These are phyloP conservation scores for Tragopan temminckii DNA, from an alignment of 2,797 vertebrate species.

Conservation along the genomic window DNA sequence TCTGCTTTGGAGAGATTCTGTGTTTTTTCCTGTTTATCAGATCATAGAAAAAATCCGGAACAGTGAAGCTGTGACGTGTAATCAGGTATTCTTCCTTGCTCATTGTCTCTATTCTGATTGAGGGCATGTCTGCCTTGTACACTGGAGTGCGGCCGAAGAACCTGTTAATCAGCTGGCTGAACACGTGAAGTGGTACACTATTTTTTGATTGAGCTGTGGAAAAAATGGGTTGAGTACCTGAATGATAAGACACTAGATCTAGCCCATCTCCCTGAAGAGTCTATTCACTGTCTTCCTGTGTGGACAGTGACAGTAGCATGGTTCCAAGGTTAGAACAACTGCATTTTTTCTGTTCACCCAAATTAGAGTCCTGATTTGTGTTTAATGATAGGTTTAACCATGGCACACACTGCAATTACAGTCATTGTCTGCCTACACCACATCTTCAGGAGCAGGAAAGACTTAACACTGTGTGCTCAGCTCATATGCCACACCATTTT, in stretches of 20 bases:
- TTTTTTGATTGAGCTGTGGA: not conserved
- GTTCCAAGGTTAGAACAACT: not conserved
- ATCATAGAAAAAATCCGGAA: not conserved
- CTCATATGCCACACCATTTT: not conserved
- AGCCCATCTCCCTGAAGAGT: not conserved
- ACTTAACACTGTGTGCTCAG: not conserved
- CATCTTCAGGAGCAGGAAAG: not conserved
- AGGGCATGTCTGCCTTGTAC: not conserved
- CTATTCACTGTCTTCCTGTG: not conserved
- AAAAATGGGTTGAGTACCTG: not conserved
- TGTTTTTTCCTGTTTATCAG: not conserved
- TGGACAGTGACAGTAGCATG: not conserved
- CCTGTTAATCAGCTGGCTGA: not conserved
- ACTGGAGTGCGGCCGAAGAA: not conserved
- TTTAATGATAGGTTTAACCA: not conserved
- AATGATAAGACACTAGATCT: not conserved
- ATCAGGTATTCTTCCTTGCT: not conserved
- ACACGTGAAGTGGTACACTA: not conserved
- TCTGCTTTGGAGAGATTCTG: not conserved
- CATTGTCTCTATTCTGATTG: not conserved
- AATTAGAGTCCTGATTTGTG: not conserved
- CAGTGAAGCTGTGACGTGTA: not conserved
- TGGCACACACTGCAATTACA: not conserved
- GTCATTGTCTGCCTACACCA: not conserved
- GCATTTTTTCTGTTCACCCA: not conserved